phyloP scores from a whole-genome alignment of 2,888 invertebrate species.

The Limnephilus lunatus region DNA sequence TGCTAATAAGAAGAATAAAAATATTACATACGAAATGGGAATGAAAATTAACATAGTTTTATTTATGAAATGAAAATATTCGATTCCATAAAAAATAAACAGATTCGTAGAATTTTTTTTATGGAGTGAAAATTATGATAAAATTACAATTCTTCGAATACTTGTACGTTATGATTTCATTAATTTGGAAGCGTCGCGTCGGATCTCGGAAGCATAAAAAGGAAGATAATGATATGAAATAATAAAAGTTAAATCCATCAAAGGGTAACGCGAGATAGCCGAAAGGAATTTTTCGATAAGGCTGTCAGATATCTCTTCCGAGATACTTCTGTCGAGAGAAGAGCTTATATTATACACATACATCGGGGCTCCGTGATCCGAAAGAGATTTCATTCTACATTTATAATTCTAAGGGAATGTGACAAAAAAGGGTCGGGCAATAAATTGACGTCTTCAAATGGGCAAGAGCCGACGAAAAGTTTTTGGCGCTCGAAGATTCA shows the following conservation, averaged over 20 bases:
- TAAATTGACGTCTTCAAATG: slow-evolving; percentile 49
- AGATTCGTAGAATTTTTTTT: not conserved
- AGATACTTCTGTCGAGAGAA: slow-evolving; percentile 37
- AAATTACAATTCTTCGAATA: not conserved
- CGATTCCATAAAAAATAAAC: not conserved
- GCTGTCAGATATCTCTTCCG: slow-evolving; percentile 36
- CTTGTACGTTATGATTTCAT: slow-evolving; percentile 16
- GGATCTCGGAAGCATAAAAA: slow-evolving; percentile 24
- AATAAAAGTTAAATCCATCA: slow-evolving; percentile 57
- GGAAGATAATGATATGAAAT: slow-evolving; percentile 48
- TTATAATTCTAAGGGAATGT: slow-evolving; percentile 53
- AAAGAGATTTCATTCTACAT: slow-evolving; percentile 47
- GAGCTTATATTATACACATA: slow-evolving; percentile 30
- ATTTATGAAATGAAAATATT: not conserved
- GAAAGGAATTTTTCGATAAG: slow-evolving; percentile 62
- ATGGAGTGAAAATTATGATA: not conserved
- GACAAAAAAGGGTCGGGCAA: slow-evolving; percentile 51
- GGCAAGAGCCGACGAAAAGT: slow-evolving; percentile 28
- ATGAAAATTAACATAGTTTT: not conserved
- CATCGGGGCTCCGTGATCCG: slow-evolving; percentile 30
- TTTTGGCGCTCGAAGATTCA: slow-evolving; percentile 28
- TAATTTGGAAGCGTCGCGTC: slow-evolving; percentile 17
- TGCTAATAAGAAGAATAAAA: too few relatives aligned
- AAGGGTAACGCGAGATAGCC: slow-evolving; percentile 58
- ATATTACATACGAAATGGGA: too few relatives aligned